A percentile compares a stretch with the other conserved stretches of the same genome.
These are phyloP conservation scores for Eupithecia centaureata DNA, from an alignment of 2,888 invertebrate genomes.

Conservation along the genomic window DNA sequence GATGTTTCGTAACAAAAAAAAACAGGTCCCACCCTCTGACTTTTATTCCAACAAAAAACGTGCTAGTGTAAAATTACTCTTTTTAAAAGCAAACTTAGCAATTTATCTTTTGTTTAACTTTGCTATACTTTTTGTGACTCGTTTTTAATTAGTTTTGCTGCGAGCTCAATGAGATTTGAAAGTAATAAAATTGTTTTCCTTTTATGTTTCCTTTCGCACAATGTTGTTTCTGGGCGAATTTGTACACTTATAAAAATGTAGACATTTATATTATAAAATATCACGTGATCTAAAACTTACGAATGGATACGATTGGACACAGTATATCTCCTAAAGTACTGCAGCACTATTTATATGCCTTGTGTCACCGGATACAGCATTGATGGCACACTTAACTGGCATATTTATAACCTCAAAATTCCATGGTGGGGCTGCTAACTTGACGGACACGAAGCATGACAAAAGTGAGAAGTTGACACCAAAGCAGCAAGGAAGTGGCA, in stretches of 20 bases:
- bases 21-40: not conserved
- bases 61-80: slow-evolving; percentile 45
- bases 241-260: slow-evolving; percentile 5
- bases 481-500: too few relatives aligned
- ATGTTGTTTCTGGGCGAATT: slow-evolving; percentile 23
- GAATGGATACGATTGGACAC: too few relatives aligned
- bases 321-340: too few relatives aligned
- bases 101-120: slow-evolving; percentile 74
- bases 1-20: not conserved
- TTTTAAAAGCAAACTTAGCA: slow-evolving; percentile 64
- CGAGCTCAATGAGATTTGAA: slow-evolving; percentile 60
- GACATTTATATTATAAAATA: not conserved
- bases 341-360: too few relatives aligned
- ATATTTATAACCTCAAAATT: too few relatives aligned
- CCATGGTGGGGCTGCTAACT: too few relatives aligned
- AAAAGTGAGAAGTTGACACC: too few relatives aligned
- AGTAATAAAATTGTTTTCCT: slow-evolving; percentile 59
- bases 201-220: slow-evolving; percentile 28
- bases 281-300: too few relatives aligned
- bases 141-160: slow-evolving; percentile 73
- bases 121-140: slow-evolving; percentile 55
- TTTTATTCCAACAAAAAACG: not conserved
- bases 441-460: too few relatives aligned
- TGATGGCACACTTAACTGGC: too few relatives aligned
- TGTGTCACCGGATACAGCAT: too few relatives aligned